Evolutionary conservation across 2,888 invertebrate species (phyloP).

Genomic region (Macrosiphum euphorbiae): DNA sequence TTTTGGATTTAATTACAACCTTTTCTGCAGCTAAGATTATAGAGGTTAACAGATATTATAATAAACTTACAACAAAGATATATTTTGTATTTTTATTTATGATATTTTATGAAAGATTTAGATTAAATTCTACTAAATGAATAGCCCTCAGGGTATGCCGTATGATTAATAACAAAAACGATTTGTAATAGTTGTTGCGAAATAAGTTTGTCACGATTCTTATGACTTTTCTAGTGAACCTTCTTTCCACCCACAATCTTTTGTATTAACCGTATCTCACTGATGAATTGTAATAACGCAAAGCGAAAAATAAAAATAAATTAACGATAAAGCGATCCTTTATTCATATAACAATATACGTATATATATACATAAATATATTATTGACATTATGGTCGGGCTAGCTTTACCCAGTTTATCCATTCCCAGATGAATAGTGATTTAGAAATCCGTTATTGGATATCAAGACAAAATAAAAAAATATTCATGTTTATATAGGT

Average conservation of each 20-base stretch:
- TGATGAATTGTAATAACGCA: slow-evolving; percentile 33
- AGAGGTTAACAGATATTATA: slow-evolving; percentile 43
- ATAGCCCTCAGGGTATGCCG: not conserved
- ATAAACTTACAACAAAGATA: slow-evolving; percentile 33
- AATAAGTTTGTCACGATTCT: slow-evolving; percentile 63
- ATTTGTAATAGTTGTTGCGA: slow-evolving; percentile 59
- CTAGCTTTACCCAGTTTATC: not conserved
- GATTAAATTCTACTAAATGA: slow-evolving; percentile 45
- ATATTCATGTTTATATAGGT: not conserved
- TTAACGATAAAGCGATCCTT: slow-evolving; percentile 18
- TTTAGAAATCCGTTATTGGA: slow-evolving; percentile 46
- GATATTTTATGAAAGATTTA: slow-evolving; percentile 31
- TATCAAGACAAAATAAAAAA: not conserved
- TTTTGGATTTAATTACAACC: slow-evolving; percentile 53
- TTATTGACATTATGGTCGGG: not conserved
- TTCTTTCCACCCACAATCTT: slow-evolving; percentile 51
- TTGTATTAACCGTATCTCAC: slow-evolving; percentile 37
- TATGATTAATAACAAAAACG: slow-evolving; percentile 56
- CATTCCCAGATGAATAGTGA: slow-evolving; percentile 15
- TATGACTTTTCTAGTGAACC: slow-evolving; percentile 51
- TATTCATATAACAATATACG: not conserved
- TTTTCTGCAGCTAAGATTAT: slow-evolving; percentile 23
- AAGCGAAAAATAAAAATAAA: slow-evolving; percentile 15
- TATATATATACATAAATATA: not conserved
- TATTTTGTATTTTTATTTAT: slow-evolving; percentile 33